These are phyloP conservation scores for Xiphorhynchus elegans DNA, from an alignment of 2,113 vertebrate genomes.

Conservation along the genomic window DNA sequence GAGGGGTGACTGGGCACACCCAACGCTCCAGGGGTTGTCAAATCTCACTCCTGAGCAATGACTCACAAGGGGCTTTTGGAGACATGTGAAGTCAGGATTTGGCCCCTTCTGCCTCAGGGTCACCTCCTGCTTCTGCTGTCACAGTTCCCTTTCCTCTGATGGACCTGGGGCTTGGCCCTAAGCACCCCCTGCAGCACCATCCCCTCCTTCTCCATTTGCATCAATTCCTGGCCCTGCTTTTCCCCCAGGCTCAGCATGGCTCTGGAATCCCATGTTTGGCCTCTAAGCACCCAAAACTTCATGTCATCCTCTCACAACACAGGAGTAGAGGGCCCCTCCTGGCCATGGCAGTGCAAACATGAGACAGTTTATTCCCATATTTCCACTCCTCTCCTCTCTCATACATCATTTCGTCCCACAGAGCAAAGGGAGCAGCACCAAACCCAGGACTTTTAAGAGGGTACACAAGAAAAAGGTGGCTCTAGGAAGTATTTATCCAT, in stretches of 20 bases:
- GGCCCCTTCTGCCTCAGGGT: fast-evolving
- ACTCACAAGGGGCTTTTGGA: background rate
- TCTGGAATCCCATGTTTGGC: background rate
- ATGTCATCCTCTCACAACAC: fast-evolving
- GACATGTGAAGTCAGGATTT: background rate
- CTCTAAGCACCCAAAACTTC: background rate
- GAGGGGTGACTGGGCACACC: background rate
- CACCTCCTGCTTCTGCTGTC: fast-evolving
- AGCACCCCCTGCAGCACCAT: background rate
- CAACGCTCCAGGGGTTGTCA: fast-evolving
- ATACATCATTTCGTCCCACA: background rate
- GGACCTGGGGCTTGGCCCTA: background rate
- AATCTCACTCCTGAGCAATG: background rate
- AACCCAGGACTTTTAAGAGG: background rate
- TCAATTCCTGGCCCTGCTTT: background rate
- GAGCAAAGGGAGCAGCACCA: background rate
- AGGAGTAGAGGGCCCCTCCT: background rate
- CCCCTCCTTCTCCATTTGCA: background rate
- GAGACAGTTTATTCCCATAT: background rate
- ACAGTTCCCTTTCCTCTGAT: background rate
- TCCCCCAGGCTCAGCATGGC: background rate
- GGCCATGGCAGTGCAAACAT: fast-evolving
- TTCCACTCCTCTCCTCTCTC: background rate
- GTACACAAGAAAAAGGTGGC: background rate
- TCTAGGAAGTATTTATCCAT: background rate